Conservation (phyloP, 1,140 invertebrate genomes). For the Orius laevigatus region DNA sequence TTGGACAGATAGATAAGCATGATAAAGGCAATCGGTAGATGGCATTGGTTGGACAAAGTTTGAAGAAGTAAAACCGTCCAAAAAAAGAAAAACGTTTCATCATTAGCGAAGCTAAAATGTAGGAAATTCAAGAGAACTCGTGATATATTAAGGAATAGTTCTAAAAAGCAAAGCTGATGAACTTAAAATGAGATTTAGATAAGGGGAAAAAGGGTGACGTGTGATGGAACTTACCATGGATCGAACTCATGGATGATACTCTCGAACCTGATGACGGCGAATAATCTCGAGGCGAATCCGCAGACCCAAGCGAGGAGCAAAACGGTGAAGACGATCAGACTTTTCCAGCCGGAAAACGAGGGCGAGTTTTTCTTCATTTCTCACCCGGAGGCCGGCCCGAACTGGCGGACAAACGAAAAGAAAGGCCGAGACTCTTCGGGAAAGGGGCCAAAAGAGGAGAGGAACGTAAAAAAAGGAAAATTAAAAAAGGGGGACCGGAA, state of each 20-base stretch:
- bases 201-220: not conserved
- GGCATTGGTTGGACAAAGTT: too few relatives aligned
- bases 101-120: too few relatives aligned
- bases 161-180: too few relatives aligned
- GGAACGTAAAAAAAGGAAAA: not conserved
- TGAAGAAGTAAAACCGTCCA: too few relatives aligned
- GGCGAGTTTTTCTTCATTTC: constrained; percentile 16
- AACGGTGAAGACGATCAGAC: constrained; percentile 79
- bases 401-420: not conserved
- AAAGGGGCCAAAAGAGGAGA: not conserved
- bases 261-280: constrained; percentile 98
- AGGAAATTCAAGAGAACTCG: too few relatives aligned
- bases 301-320: constrained; percentile 89
- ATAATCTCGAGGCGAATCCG: constrained; percentile 92
- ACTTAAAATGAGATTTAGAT: too few relatives aligned
- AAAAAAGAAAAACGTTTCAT: too few relatives aligned
- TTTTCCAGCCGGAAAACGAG: constrained; percentile 30
- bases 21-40: too few relatives aligned
- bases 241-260: constrained; percentile 99
- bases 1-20: too few relatives aligned
- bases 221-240: constrained; percentile 67
- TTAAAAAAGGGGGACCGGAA: not conserved
- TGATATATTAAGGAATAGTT: too few relatives aligned
- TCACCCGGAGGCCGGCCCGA: too few relatives aligned
- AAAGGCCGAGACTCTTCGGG: not conserved